Conservation (phyloP, 2,113 vertebrate species). For the Lagopus muta region DNA sequence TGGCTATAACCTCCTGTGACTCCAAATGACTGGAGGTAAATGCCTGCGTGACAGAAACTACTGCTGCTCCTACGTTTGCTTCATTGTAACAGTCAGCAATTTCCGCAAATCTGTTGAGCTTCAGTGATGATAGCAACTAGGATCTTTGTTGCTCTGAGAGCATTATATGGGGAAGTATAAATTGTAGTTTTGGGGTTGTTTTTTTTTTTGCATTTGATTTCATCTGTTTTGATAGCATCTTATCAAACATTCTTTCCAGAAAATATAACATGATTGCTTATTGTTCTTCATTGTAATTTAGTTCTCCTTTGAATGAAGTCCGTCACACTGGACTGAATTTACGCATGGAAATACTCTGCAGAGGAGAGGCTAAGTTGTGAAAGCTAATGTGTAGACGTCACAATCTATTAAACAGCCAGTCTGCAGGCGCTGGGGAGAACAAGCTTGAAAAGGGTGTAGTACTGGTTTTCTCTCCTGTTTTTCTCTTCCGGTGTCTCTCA, state of each 20-base stretch:
- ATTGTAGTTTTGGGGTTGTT: not conserved
- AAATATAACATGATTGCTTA: not conserved
- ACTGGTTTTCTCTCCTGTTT: not conserved
- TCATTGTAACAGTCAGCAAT: not conserved
- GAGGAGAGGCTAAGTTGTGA: not conserved
- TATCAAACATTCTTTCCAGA: not conserved
- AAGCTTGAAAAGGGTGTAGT: not conserved
- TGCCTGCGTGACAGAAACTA: not conserved
- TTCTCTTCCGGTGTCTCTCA: not conserved
- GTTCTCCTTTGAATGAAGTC: not conserved
- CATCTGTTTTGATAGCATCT: not conserved
- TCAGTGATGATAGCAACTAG: not conserved
- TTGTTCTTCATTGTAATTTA: not conserved
- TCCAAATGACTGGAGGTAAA: not conserved
- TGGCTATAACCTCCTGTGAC: not conserved
- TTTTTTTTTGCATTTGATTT: not conserved
- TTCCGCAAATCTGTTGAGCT: not conserved
- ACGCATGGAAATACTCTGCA: not conserved
- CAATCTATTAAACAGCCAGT: not conserved
- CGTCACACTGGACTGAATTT: not conserved
- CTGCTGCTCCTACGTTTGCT: not conserved
- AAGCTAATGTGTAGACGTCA: not conserved
- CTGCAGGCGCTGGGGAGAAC: not conserved
- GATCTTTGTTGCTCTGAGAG: not conserved
- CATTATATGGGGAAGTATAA: not conserved